Base-by-base conservation (phyloP, 2,888 invertebrate genomes). In the Chrysina gloriosa region DNA sequence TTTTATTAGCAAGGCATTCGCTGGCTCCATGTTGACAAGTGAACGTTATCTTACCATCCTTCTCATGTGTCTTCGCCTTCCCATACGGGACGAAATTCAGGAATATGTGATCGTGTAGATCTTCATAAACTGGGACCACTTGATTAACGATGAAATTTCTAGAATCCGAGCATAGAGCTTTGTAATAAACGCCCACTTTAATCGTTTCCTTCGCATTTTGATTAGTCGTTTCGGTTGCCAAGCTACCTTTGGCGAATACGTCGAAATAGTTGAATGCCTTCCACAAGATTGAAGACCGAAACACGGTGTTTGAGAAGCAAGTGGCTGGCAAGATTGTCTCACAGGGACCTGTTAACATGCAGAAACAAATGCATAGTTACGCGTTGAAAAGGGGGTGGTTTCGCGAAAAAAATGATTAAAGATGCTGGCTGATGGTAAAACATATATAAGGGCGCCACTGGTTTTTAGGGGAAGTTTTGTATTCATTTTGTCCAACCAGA, bases 81-180 rank as follows among this genome's bases (percentile, higher is more conserved):
- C 95, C 95, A 84, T 94, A 95, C 29, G 95, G 95, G 71, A 95
- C 85, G 73, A 94, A 85, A 73, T 90, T 86, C 6, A 94, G 81
- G 72, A 89, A 86, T 73, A 95, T 82, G 74, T 90, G 86, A 45
- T 90, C 86, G 31, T 88, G 84, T 45, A 92, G 85, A 72, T 86
- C 87, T 68, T 89, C 86, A 75, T 89, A 91, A 2, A 91, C 88
- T 3, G 93, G 91, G 27, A 87, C 80, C 65, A 95, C 83, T 78
- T 95, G 93, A 75, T 89, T 90, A 1, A 89, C 82, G 68, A 95
- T 88, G 80, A 95, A 95, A 82, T 90, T 89, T 76, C 92, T 90
- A 0, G 94, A 94, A 79, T 95, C 95, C 3, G 95, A 93, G 82
- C 95, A 95, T 6, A 95, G 83, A 0, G 94, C 91, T 82, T 95